A percentile compares a stretch with the other conserved stretches of the same genome.
phyloP scores from a whole-genome alignment of 1,140 invertebrate species.

The Andricus grossulariae region DNA sequence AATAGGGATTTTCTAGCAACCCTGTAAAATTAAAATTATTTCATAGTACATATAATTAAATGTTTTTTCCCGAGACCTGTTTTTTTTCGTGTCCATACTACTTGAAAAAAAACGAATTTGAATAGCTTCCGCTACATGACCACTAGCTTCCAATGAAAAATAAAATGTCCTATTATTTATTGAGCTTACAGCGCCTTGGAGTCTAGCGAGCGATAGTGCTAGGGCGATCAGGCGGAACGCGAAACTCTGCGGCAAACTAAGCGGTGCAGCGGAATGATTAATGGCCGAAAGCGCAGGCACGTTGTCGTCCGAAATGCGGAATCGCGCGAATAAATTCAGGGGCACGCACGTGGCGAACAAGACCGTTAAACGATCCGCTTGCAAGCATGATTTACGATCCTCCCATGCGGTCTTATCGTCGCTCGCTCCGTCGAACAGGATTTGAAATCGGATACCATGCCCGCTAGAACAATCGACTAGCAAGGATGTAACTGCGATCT shows the following conservation, averaged over 20 bases:
- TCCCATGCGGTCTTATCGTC: slow-evolving; percentile 50
- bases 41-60: too few species aligned
- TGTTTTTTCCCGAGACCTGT: too few species aligned
- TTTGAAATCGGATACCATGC: slow-evolving; percentile 52
- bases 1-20: too few species aligned
- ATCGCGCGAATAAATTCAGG: slow-evolving; percentile 33
- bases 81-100: too few species aligned
- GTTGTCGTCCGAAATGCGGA: slow-evolving; percentile 28
- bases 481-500: slow-evolving; percentile 54
- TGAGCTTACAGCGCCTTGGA: not conserved
- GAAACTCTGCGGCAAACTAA: not conserved
- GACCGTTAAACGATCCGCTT: slow-evolving; percentile 46
- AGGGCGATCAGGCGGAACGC: slow-evolving; percentile 20
- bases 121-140: not conserved
- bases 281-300: slow-evolving; percentile 17
- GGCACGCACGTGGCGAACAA: slow-evolving; percentile 43
- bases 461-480: slow-evolving; percentile 19
- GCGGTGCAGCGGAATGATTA: slow-evolving; percentile 16
- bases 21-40: too few species aligned
- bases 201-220: slow-evolving; percentile 13
- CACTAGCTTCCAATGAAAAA: not conserved
- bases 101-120: not conserved
- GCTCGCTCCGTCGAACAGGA: slow-evolving; percentile 47
- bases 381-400: slow-evolving; percentile 46
- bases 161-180: slow-evolving; percentile 26